These are phyloP conservation scores for Seriola aureovittata DNA, from an alignment of 2,113 vertebrate genomes.

Conservation along the genomic window DNA sequence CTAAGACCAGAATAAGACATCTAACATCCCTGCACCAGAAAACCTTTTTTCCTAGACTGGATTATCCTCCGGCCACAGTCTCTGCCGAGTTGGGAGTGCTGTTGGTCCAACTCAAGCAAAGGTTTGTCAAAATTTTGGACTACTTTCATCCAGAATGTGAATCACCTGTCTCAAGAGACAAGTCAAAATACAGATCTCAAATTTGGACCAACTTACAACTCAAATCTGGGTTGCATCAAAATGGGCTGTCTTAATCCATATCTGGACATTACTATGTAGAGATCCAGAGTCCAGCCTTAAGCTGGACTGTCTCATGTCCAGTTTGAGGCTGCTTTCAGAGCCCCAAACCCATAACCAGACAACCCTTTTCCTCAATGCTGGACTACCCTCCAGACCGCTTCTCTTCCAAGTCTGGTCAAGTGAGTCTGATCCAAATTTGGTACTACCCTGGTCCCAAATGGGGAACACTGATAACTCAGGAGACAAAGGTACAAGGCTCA, in stretches of 20 bases:
- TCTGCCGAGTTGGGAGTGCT: too few species aligned
- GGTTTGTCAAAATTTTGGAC: background rate
- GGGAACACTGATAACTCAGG: too few species aligned
- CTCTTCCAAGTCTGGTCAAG: background rate
- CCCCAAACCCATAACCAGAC: background rate
- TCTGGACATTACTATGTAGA: background rate
- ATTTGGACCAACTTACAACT: background rate
- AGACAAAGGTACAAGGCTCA: too few species aligned
- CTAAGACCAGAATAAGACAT: too few species aligned
- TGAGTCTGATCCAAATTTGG: background rate
- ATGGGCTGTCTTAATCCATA: background rate
- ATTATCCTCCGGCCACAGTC: too few species aligned
- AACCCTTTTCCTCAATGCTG: background rate
- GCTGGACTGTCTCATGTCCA: too few species aligned
- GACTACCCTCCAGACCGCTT: background rate
- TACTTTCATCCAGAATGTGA: too few species aligned
- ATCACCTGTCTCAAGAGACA: too few species aligned
- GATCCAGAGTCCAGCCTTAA: too few species aligned
- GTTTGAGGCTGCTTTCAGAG: background rate
- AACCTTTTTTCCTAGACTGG: too few species aligned
- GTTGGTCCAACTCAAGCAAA: background rate
- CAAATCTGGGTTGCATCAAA: background rate
- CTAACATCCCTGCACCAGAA: too few species aligned
- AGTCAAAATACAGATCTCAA: too few species aligned
- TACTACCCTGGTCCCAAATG: background rate